phyloP scores from a whole-genome alignment of 2,888 invertebrate genomes.

The Rhyacophila evoluta region DNA sequence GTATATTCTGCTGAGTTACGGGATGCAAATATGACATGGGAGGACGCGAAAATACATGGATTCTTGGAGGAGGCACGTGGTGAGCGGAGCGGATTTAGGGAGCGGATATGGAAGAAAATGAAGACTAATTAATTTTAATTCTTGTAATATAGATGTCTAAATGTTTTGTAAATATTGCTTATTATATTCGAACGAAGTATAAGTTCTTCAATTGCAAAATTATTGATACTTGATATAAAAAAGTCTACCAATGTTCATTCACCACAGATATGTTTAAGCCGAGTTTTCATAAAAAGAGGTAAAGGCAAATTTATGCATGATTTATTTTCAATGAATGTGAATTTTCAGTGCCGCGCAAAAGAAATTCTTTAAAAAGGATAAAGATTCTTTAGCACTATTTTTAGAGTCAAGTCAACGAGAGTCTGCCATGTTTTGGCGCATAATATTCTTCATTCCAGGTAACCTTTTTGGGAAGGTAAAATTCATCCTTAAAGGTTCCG shows the following conservation, averaged over 20 bases:
- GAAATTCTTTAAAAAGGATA: not conserved
- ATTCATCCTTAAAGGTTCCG: not conserved
- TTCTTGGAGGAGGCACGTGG: no score
- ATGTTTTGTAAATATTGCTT: no score
- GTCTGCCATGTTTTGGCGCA: not conserved
- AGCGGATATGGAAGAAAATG: no score
- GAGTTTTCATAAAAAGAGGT: not conserved
- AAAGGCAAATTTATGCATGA: not conserved
- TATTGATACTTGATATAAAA: no score
- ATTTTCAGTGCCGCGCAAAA: not conserved
- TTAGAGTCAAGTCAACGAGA: not conserved
- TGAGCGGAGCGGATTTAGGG: no score
- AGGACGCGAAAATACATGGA: no score
- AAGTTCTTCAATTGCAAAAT: no score
- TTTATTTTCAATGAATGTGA: constrained; percentile 14
- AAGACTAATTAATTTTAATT: no score
- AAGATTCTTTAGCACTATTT: not conserved
- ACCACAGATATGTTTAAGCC: not conserved
- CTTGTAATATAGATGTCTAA: no score
- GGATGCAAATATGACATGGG: no score
- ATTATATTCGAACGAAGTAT: no score
- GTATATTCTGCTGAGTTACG: no score
- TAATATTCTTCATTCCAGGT: not conserved
- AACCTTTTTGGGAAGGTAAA: not conserved
- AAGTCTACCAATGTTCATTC: not conserved